Evolutionary conservation across 2,888 invertebrate species (phyloP).

Genomic region (Metopia argyrocephala): DNA sequence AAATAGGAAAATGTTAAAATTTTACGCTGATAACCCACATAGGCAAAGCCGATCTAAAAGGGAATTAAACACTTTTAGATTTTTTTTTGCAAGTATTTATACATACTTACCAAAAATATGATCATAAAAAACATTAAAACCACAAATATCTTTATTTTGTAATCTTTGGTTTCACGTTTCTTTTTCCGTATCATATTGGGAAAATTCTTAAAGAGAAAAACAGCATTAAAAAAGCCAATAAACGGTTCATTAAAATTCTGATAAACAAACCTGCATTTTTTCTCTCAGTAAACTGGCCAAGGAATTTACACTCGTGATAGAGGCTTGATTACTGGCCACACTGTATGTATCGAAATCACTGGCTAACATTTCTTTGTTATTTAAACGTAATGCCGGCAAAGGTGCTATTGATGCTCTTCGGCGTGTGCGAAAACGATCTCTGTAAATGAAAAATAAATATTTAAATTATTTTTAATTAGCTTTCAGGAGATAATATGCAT

Average conservation of each 20-base stretch:
- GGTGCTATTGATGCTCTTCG: conserved; percentile 83
- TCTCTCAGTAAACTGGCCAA: conserved; percentile 90
- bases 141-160: conserved; percentile 89
- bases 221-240: background rate
- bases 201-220: conserved; percentile 81
- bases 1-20: conserved; percentile 90
- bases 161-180: conserved; percentile 84
- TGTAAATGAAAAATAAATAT: conserved; percentile 72
- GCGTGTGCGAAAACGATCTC: conserved; percentile 83
- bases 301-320: conserved; percentile 91
- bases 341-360: conserved; percentile 79
- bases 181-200: conserved; percentile 86
- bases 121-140: conserved; percentile 89
- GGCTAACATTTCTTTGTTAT: conserved; percentile 80
- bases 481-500: too few relatives aligned
- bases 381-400: conserved; percentile 80
- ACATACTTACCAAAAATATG: conserved; percentile 82
- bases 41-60: conserved; percentile 85
- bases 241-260: background rate
- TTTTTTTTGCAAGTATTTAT: background rate
- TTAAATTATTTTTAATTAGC: background rate
- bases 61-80: background rate
- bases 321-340: conserved; percentile 80
- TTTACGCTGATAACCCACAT: conserved; percentile 90
- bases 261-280: conserved; percentile 84